A percentile compares a stretch with the other conserved stretches of the same genome.
Conservation (phyloP, 2,113 vertebrate species). For the Tonatia bakeri region DNA sequence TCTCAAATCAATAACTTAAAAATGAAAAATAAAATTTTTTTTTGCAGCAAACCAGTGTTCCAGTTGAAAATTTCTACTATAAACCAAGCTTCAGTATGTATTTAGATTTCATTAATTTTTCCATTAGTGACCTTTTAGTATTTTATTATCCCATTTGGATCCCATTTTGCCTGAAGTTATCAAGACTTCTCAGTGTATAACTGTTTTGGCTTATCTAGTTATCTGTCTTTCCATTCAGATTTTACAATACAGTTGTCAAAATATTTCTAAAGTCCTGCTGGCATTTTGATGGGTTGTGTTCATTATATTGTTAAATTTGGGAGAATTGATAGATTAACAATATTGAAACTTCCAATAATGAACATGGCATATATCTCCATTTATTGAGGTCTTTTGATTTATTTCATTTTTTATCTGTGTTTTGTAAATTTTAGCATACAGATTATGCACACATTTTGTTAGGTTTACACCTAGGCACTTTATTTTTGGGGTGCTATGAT, state of each 20-base stretch:
- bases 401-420: background rate
- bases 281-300: background rate
- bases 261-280: background rate
- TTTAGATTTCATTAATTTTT: background rate
- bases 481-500: background rate
- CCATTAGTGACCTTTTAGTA: background rate
- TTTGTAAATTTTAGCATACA: background rate
- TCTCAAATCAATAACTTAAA: too few species aligned
- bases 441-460: background rate
- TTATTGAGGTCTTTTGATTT: background rate
- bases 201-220: background rate
- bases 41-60: background rate
- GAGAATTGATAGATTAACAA: background rate
- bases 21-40: too few species aligned
- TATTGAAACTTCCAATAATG: background rate
- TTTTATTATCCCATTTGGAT: background rate
- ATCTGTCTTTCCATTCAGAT: background rate
- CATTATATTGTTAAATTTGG: background rate
- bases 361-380: background rate
- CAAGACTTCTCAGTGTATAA: background rate
- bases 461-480: background rate
- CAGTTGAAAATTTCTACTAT: background rate
- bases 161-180: background rate
- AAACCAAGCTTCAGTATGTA: background rate
- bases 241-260: background rate